Evolutionary conservation across 2,113 vertebrate species (phyloP).

Genomic region (Hydrochoerus hydrochaeris): DNA sequence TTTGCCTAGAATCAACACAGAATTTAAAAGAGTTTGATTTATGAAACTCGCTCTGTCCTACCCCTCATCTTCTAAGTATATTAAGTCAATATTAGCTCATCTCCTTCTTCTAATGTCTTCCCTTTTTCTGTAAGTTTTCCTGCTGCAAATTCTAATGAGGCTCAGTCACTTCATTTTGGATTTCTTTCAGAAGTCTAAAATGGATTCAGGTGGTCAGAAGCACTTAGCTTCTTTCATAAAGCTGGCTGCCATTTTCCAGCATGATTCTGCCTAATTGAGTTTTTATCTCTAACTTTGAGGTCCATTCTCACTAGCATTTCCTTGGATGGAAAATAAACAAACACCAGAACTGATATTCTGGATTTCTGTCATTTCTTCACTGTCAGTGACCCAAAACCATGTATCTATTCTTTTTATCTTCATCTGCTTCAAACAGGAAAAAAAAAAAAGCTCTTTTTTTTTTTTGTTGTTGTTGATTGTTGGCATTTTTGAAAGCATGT

Average conservation of each 20-base stretch:
- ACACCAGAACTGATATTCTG: neutral
- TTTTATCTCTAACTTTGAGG: neutral
- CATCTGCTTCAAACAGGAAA: neutral
- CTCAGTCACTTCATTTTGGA: neutral
- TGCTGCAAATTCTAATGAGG: neutral
- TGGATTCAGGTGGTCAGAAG: neutral
- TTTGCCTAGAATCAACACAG: constrained; percentile 70
- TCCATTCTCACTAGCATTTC: neutral
- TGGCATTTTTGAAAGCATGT: constrained; percentile 31
- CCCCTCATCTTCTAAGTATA: neutral
- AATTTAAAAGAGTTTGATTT: constrained; percentile 44
- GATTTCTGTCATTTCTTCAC: neutral
- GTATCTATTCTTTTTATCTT: neutral
- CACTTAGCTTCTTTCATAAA: neutral
- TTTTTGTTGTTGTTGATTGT: neutral
- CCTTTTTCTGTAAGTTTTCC: neutral
- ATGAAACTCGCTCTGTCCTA: neutral
- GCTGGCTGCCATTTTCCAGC: neutral
- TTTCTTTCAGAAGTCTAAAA: constrained; percentile 9
- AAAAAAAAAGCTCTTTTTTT: neutral
- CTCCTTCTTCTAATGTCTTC: neutral
- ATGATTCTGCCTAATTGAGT: neutral
- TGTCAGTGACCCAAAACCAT: neutral
- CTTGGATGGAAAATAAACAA: neutral
- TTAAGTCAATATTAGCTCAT: constrained; percentile 50